Evolutionary conservation across 2,888 invertebrate species (phyloP).

Genomic region (Ochropleura leucogaster): DNA sequence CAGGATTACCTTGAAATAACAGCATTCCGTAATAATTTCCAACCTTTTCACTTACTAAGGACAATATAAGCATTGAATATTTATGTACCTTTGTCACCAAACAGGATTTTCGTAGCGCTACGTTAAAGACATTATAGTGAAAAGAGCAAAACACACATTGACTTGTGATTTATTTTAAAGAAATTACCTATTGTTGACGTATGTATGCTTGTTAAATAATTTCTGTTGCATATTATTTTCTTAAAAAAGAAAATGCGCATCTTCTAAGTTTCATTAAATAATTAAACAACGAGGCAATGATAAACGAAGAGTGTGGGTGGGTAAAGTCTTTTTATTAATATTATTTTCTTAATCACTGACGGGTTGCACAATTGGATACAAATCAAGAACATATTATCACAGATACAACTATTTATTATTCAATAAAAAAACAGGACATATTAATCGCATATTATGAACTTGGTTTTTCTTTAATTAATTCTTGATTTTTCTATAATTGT

Average conservation of each 20-base stretch:
- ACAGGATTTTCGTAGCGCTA: slow-evolving; percentile 3
- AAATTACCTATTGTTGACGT: neutral
- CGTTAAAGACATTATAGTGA: neutral
- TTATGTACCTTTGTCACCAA: neutral
- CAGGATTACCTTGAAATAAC: slow-evolving; percentile 36
- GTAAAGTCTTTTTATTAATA: neutral
- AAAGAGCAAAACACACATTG: neutral
- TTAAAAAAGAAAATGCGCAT: neutral
- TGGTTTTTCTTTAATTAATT: neutral
- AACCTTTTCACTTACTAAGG: slow-evolving; percentile 7
- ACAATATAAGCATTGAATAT: slow-evolving; percentile 1
- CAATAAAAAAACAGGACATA: slow-evolving; percentile 20
- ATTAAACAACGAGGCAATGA: neutral
- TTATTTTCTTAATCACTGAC: neutral
- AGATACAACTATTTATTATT: neutral
- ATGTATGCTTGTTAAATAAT: neutral
- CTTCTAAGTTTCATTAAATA: neutral
- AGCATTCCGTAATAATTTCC: slow-evolving; percentile 9
- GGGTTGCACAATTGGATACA: neutral
- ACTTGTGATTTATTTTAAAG: neutral
- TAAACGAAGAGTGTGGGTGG: neutral
- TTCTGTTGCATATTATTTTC: neutral
- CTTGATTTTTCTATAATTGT: slow-evolving; percentile 48
- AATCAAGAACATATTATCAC: neutral
- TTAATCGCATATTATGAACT: slow-evolving; percentile 37